These are phyloP conservation scores for Condylura cristata DNA, from an alignment of 2,113 vertebrate species.

Conservation along the genomic window DNA sequence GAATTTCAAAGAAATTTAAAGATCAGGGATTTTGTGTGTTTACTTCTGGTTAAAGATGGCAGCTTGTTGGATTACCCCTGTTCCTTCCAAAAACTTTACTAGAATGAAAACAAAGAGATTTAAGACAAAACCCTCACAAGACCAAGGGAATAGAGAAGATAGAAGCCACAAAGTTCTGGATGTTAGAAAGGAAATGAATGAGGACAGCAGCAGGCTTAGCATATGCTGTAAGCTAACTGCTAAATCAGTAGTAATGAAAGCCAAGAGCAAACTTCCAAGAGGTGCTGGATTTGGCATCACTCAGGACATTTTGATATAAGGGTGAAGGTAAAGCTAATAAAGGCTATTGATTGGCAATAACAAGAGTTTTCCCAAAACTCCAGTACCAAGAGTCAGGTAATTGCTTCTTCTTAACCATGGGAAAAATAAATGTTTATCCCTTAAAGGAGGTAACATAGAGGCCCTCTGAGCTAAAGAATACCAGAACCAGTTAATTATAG, in stretches of 20 bases:
- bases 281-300: neutral
- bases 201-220: neutral
- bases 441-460: neutral
- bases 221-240: neutral
- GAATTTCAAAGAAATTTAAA: slow-evolving; percentile 35
- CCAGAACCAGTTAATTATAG: neutral
- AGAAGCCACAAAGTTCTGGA: neutral
- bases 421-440: neutral
- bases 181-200: slow-evolving; percentile 7
- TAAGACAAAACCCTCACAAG: neutral
- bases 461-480: neutral
- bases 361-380: slow-evolving; percentile 4
- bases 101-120: neutral
- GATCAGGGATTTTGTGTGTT: slow-evolving; percentile 15
- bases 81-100: neutral
- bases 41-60: slow-evolving; percentile 24
- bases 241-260: neutral
- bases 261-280: neutral
- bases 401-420: neutral
- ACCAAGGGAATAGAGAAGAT: neutral
- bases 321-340: neutral
- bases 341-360: neutral
- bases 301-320: neutral
- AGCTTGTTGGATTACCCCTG: neutral
- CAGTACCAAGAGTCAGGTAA: neutral